Conservation (phyloP, 2,888 invertebrate genomes). For the Microchrysa polita region DNA sequence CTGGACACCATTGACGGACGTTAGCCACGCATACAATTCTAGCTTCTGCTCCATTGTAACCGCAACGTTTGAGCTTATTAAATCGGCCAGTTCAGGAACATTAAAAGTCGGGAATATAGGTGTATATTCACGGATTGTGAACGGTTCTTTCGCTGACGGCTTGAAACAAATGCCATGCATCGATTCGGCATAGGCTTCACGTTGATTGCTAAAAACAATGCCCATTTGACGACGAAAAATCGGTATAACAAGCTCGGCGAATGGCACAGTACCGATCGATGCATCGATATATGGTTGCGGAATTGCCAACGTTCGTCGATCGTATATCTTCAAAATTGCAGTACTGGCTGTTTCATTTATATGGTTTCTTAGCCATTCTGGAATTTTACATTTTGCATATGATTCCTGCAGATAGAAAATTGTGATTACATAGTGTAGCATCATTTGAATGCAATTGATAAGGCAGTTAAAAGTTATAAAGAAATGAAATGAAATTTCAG, state of each 20-base stretch:
- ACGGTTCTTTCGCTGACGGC: slow-evolving; percentile 45
- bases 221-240: slow-evolving; percentile 42
- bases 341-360: slow-evolving; percentile 36
- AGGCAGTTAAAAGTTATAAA: no score
- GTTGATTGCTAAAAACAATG: slow-evolving; percentile 18
- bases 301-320: slow-evolving; percentile 23
- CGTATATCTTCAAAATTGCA: slow-evolving; percentile 35
- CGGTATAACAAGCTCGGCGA: slow-evolving; percentile 40
- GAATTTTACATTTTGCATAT: no score
- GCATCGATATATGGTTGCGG: slow-evolving; percentile 46
- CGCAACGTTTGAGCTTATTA: no score
- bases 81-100: slow-evolving; percentile 40
- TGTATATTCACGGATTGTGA: slow-evolving; percentile 7
- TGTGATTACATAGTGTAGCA: no score
- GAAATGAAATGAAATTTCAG: no score
- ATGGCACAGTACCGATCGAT: slow-evolving; percentile 37
- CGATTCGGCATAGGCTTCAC: background rate
- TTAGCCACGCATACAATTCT: slow-evolving; percentile 35
- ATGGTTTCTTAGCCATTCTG: slow-evolving; percentile 44
- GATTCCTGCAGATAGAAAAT: no score
- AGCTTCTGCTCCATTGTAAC: slow-evolving; percentile 15
- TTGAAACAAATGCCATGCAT: slow-evolving; percentile 30
- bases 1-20: slow-evolving; percentile 15
- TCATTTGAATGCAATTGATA: no score
- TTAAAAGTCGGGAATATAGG: slow-evolving; percentile 39